A percentile compares a stretch with the other conserved stretches of the same genome.
Conservation (phyloP, 2,113 vertebrate species). For the Cariama cristata region DNA sequence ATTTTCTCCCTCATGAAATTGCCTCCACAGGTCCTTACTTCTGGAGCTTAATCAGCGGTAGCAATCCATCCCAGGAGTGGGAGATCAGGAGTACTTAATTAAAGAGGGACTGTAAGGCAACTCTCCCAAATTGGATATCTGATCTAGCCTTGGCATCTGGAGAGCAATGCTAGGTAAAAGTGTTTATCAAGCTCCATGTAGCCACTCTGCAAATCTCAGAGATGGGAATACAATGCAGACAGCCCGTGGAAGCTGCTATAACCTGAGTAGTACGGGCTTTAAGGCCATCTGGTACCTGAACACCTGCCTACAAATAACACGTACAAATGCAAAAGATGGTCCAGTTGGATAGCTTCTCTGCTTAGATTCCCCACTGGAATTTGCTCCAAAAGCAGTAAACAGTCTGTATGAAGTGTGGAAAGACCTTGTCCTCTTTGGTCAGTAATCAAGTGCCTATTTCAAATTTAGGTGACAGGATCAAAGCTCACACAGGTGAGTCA, state of each 20-base stretch:
- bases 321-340: slow-evolving; percentile 52
- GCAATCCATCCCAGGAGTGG: slow-evolving; percentile 66
- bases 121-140: slow-evolving; percentile 72
- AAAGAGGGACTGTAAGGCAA: slow-evolving; percentile 71
- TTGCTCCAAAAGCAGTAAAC: slow-evolving; percentile 54
- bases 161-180: slow-evolving; percentile 67
- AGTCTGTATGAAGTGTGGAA: slow-evolving; percentile 21
- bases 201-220: slow-evolving; percentile 63
- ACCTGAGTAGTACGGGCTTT: slow-evolving; percentile 59
- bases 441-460: background rate
- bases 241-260: slow-evolving; percentile 70
- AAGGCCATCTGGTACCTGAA: slow-evolving; percentile 73
- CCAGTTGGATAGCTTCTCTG: slow-evolving; percentile 54
- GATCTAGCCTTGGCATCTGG: slow-evolving; percentile 70
- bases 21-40: slow-evolving; percentile 64
- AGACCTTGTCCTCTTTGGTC: slow-evolving; percentile 1
- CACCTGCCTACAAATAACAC: slow-evolving; percentile 68
- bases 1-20: slow-evolving; percentile 67
- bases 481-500: background rate
- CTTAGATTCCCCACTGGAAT: slow-evolving; percentile 48
- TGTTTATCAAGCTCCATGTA: slow-evolving; percentile 66
- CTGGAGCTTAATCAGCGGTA: slow-evolving; percentile 71
- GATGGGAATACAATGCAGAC: slow-evolving; percentile 69
- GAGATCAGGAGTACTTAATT: slow-evolving; percentile 73
- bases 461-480: background rate